These are phyloP conservation scores for Andrena bucephala DNA, from an alignment of 2,888 invertebrate genomes.

Conservation along the genomic window DNA sequence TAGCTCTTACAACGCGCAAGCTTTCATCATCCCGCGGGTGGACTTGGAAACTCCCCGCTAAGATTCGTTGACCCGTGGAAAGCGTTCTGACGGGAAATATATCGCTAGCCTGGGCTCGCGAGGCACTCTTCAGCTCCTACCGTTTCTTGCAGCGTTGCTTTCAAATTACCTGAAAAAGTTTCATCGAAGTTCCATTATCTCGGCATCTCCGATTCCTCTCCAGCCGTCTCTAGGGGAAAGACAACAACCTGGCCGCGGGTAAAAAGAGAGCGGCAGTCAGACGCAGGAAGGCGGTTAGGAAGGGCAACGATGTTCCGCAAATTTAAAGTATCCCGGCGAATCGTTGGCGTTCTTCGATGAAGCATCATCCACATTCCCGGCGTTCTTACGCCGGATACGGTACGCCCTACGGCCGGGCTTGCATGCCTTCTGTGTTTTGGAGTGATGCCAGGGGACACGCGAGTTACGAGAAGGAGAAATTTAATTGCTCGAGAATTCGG, in stretches of 20 bases:
- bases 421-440: slow-evolving; percentile 49
- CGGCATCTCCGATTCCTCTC: slow-evolving; percentile 48
- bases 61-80: neutral
- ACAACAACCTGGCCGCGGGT: slow-evolving; percentile 28
- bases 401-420: slow-evolving; percentile 36
- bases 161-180: slow-evolving; percentile 32
- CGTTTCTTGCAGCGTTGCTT: slow-evolving; percentile 11
- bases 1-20: neutral
- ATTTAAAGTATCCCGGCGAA: slow-evolving; percentile 40
- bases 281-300: slow-evolving; percentile 4
- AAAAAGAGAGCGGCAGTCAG: slow-evolving; percentile 6
- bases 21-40: neutral
- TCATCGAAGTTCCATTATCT: slow-evolving; percentile 59
- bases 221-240: slow-evolving; percentile 39
- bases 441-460: slow-evolving; percentile 61
- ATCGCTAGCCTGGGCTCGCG: neutral
- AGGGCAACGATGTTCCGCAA: slow-evolving; percentile 30
- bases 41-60: slow-evolving; percentile 24
- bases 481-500: slow-evolving; percentile 67
- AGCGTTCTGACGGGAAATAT: slow-evolving; percentile 5
- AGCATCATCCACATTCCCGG: slow-evolving; percentile 37
- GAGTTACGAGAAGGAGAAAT: slow-evolving; percentile 62
- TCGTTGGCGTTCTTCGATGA: slow-evolving; percentile 9
- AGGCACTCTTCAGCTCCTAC: neutral
- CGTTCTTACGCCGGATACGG: slow-evolving; percentile 34